Evolutionary conservation across 2,113 vertebrate species (phyloP), one percentile per base, ranked within the genome.

Genomic region (Corydoras sp.): DNA sequence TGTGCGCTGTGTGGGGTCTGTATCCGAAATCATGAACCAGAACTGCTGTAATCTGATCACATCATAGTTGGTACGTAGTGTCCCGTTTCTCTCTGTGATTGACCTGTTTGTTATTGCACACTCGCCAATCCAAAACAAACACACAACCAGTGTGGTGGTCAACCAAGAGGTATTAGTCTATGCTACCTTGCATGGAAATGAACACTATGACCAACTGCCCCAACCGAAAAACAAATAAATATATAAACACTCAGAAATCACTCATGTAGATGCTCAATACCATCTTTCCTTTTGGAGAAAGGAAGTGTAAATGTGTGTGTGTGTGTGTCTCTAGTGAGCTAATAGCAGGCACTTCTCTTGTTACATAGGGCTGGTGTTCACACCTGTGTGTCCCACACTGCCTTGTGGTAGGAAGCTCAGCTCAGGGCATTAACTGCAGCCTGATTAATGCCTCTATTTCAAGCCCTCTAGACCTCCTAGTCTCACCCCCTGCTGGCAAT

Each of bases 291-390:
- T 15, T 10, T 10, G 18, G 49, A 50, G 6, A 12, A 56, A 29
- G 56, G 48, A 51, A 64, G 68, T 62, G 67, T 58, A 24, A 71
- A 61, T 11, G 30, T 53, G 54, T 63, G 58, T 18, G 24, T 67
- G 55, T 35, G 69, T 74, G 77, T 84, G 79, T 76, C 83, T 84
- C 79, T 84, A 86, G 84, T 83, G 86, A 89, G 86, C 86, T 88
- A 89, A 88, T 89, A 87, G 83, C 81, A 35, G 66, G 76, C 60
- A 13, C 80, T 87, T 83, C 77, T 90, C 82, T 76, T 83, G 82
- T 90, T 90, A 89, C 89, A 90, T 78, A 79, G 77, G 83, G 72
- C 80, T 13, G 48, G 80, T 83, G 82, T 86, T 86, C 85, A 88
- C 89, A 90, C 88, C 89, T 90, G 89, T 86, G 86, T 80, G 74